Evolutionary conservation across 2,888 invertebrate genomes (phyloP).

Genomic region (Gastrophysa polygoni): DNA sequence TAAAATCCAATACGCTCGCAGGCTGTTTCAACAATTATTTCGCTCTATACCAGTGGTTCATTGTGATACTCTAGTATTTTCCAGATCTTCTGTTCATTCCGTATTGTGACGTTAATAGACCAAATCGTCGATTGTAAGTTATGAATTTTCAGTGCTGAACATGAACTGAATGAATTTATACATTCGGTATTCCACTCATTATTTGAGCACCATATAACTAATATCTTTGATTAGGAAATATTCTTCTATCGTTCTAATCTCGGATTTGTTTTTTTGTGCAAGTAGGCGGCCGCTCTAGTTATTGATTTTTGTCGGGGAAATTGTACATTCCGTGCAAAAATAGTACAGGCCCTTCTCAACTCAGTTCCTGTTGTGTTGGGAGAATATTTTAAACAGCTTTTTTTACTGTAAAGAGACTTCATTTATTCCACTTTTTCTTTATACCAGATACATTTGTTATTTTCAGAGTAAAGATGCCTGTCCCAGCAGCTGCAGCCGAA

Average conservation of each 20-base stretch:
- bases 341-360: neutral
- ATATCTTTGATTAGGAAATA: neutral
- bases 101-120: too few species aligned
- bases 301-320: slow-evolving; percentile 43
- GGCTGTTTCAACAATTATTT: too few species aligned
- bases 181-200: too few species aligned
- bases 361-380: slow-evolving; percentile 1
- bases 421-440: neutral
- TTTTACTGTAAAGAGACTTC: neutral
- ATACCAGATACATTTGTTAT: neutral
- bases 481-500: slow-evolving; percentile 65
- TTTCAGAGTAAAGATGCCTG: slow-evolving; percentile 63
- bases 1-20: too few species aligned
- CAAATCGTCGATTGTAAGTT: too few species aligned
- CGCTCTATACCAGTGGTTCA: too few species aligned
- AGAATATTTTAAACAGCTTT: neutral
- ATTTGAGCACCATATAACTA: too few species aligned
- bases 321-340: slow-evolving; percentile 38
- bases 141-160: too few species aligned
- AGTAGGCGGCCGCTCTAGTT: slow-evolving; percentile 36
- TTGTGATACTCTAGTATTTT: too few species aligned
- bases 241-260: neutral
- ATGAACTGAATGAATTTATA: too few species aligned
- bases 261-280: slow-evolving; percentile 16
- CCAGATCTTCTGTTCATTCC: too few species aligned